Evolutionary conservation across 2,888 invertebrate species (phyloP), one percentile per base, ranked within the genome.

Genomic region (Ferdinandea cuprea): DNA sequence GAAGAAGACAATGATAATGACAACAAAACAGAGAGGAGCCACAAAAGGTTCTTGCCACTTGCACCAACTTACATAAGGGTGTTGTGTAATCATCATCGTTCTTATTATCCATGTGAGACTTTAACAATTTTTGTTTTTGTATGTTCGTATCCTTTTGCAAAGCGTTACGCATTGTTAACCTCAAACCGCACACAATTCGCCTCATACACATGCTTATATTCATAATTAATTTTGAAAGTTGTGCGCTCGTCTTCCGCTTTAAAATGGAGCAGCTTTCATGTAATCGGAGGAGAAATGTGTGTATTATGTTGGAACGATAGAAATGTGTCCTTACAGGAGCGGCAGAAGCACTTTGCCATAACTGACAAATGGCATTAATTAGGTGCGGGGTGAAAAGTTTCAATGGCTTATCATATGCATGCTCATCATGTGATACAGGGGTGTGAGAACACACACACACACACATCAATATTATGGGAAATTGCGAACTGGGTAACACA

Each of bases 341-440:
- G 52, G 19, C 13, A 32, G 13, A 37, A 69, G 44, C 56, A 68
- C 73, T 73, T 68, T 56, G 48, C 66, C 68, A 80, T 68, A 80
- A 56, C 80, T 69, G 74, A 74, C 80, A 80, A 80, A 74, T 80
- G 80, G 63, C 69, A 69, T 80, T 80, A 80, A 80, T 80, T 80
- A 74, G 80, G 74, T 69, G 80, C 69, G 58, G 80, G 69, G 73
- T 69, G 69, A 63, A 74, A 74, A 63, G 61, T 69, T 80, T 50
- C 40, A 74, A 44, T 69, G 46, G 69, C 63, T 80, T 74, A 80
- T 80, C 52, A 40, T 58, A 50, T 54, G 35, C 50, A 66, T 73
- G 40, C 54, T 54, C 66, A 46, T 66, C 59, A 35, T 11, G 42
- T 54, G 32, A n/a, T 42, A n/a, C 30, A 13, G 3, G 13, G 8